Evolutionary conservation across 2,888 invertebrate genomes (phyloP).

Genomic region (Pseudanteris insignis): DNA sequence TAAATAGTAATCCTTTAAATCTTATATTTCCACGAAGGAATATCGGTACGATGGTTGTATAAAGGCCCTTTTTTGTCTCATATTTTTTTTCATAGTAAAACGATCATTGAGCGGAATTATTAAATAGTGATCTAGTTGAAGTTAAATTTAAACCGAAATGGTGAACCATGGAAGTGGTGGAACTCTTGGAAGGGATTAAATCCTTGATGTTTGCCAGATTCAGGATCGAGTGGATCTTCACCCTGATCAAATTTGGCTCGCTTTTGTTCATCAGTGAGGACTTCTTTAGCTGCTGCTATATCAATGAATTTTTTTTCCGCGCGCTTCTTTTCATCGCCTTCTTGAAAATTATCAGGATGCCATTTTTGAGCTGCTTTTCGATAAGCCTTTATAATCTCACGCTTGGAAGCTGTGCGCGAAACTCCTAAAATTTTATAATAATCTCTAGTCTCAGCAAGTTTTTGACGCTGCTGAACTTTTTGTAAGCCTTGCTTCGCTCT

Average conservation of each 20-base stretch:
- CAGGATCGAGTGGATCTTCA: conserved; percentile 96
- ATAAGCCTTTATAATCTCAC: conserved; percentile 95
- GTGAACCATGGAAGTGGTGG: conserved; percentile 79
- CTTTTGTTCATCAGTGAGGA: conserved; percentile 89
- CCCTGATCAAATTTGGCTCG: conserved; percentile 93
- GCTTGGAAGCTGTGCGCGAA: conserved; percentile 87
- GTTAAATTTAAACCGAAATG: conserved; percentile 97
- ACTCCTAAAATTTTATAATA: conserved; percentile 98
- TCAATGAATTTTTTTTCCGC: conserved; percentile 99
- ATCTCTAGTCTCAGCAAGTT: conserved; percentile 91
- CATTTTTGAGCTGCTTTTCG: conserved; percentile 96
- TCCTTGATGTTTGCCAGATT: conserved; percentile 74
- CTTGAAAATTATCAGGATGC: conserved; percentile 96
- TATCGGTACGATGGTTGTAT: neutral
- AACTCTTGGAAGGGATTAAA: conserved; percentile 79
- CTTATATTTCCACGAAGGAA: neutral
- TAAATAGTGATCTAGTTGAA: conserved; percentile 75
- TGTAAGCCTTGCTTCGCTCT: conserved; percentile 89
- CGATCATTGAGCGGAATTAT: neutral
- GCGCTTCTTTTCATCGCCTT: conserved; percentile 87
- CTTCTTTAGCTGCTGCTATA: conserved; percentile 98
- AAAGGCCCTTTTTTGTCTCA: conserved; percentile 6
- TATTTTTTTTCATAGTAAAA: conserved; percentile 16
- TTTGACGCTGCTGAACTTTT: conserved; percentile 89
- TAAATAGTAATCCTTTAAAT: too few species aligned